These are phyloP conservation scores for Mus pahari DNA, from an alignment of 2,113 vertebrate genomes.

Conservation along the genomic window DNA sequence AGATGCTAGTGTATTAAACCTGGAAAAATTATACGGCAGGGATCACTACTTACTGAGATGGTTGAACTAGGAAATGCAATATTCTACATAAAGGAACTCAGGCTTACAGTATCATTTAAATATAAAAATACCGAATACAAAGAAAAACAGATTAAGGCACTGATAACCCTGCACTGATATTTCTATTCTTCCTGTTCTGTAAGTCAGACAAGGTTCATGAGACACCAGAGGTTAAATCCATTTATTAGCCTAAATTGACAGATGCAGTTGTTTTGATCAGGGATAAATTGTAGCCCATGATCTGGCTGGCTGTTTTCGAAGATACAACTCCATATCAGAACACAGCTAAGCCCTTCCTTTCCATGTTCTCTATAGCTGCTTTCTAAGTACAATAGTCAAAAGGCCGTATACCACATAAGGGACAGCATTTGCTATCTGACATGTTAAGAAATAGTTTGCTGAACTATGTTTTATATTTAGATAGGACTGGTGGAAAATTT, in stretches of 20 bases:
- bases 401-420: neutral
- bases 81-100: slow-evolving; percentile 40
- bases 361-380: slow-evolving; percentile 2
- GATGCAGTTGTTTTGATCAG: slow-evolving; percentile 29
- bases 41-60: neutral
- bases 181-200: slow-evolving; percentile 52
- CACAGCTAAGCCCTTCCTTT: slow-evolving; percentile 36
- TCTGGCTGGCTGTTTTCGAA: slow-evolving; percentile 31
- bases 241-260: slow-evolving; percentile 65
- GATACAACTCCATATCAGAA: neutral
- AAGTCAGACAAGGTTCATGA: slow-evolving; percentile 35
- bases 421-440: slow-evolving; percentile 12
- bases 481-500: neutral
- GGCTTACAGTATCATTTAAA: slow-evolving; percentile 26
- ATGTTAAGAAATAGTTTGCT: slow-evolving; percentile 12
- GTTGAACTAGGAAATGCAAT: slow-evolving; percentile 23
- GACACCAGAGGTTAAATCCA: slow-evolving; percentile 67
- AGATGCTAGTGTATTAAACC: neutral
- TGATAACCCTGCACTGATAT: slow-evolving; percentile 51
- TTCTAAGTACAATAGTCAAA: slow-evolving; percentile 1
- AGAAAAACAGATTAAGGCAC: slow-evolving; percentile 39
- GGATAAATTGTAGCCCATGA: neutral
- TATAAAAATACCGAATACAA: slow-evolving; percentile 51
- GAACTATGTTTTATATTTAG: slow-evolving; percentile 26
- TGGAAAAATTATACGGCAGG: neutral